Base-by-base conservation (phyloP, 2,797 vertebrate genomes). In the Chloroceryle inda region DNA sequence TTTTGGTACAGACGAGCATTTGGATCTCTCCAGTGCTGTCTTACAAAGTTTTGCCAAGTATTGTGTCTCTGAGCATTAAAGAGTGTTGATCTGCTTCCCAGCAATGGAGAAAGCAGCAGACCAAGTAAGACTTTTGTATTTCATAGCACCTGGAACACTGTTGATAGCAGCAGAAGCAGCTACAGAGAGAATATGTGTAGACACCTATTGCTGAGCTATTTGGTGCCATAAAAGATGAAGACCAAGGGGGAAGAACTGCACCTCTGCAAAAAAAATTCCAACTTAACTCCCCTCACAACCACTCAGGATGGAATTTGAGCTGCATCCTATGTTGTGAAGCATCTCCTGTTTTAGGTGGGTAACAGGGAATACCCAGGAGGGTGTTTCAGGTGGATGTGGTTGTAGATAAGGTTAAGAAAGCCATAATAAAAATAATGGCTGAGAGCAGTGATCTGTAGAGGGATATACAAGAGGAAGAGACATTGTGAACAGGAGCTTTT, bases 21-120 rank as follows among this genome's bases (percentile, higher is more conserved):
- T 82, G 49, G 29, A 59, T 80, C n/a, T 72, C 56, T 64, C 35
- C 13, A 26, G 45, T 58, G 29, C 44, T 86, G 58, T 74, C 26
- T 92, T 56, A 67, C 17, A 13, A 78, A 59, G 24, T 50, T 55
- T 94, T 93, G 83, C 62, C 42, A 52, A 73, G 50, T 78, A 85
- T 15, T 20, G 55, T 69, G 83, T 24, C 63, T 93, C 35, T 63
- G 37, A 75, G 21, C 64, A 26, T 83, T 89, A 49, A 45, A 77
- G 73, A 67, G 38, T 21, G 24, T 23, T 55, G 42, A 22, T 59
- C 38, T 69, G 8, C 75, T 94, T 88, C 40, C 16, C 59, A 85
- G 67, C 40, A 69, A 14, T 52, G 35, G 44, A 73, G 31, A 29
- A 68, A 33, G 74, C 42, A 64, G 23, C 59, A 72, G 53, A 37